Base-by-base conservation (phyloP, 2,888 invertebrate genomes). In the Matsumyia berberina region DNA sequence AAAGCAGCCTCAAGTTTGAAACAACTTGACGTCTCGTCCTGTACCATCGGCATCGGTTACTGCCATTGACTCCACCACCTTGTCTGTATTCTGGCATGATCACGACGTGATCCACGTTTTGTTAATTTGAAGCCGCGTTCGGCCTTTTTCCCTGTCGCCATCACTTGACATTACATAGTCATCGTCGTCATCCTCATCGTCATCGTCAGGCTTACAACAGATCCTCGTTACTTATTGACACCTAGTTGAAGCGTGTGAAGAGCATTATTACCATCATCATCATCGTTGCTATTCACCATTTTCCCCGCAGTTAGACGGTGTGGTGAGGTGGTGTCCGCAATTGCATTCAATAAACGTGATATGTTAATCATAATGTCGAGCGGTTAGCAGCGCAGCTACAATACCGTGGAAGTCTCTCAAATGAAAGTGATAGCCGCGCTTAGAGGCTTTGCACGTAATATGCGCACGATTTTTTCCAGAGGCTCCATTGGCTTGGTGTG, bases 351-450 rank as follows among this genome's bases (percentile, higher is more conserved):
- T 72, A 78, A 89, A 90, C 90, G 90, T 90, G 90, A 90, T 90
- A 90, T 90, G 90, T 90, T 90, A 90, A 90, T 90, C 90, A 90
- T 88, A 88, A 88, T 88, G 88, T 88, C 88, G 88, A 88, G 87
- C 88, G 88, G 81, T 87, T 64, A 67, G 53, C 12, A 44, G 42
- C 53, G 42, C 31, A 44, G 24, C 39, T 4, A 24, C 24, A 66
- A 72, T 77, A n/a, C n/a, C n/a, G n/a, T n/a, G n/a, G 17, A 44
- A 79, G 79, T 55, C 69, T 55, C 69, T 44, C 70, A 19, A 85
- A 85, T 62, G 80, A 85, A 85, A 85, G 85, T 80, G 85, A 85
- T 85, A 76, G 79, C 57, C 31, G 53, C 66, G 57, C 79, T 79
- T 64, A 51, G 64, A 60, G 66, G 57, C 62, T 64, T 49, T 80